Conservation (phyloP, 2,888 invertebrate species). For the Thecocarcelia acutangulata region DNA sequence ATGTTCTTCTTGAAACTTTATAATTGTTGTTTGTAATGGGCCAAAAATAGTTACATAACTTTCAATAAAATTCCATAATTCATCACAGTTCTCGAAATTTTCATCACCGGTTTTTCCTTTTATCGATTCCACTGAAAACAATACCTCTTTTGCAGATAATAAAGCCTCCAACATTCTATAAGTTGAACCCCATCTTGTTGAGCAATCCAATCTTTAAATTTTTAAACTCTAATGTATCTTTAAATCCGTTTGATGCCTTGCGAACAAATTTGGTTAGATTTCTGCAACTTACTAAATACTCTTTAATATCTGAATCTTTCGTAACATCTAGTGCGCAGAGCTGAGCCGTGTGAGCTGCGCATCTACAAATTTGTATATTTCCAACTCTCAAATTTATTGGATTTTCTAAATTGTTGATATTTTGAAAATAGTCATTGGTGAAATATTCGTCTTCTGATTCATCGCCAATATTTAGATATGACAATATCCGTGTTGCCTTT, state of each 20-base stretch:
- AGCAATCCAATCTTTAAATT: conserved; percentile 31
- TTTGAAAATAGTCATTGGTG: too few species aligned
- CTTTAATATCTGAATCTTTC: conserved; percentile 24
- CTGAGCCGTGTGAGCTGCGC: conserved; percentile 39
- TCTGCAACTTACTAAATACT: conserved; percentile 10
- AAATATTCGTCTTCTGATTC: conserved; percentile 3
- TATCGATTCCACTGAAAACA: conserved; percentile 16
- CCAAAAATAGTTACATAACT: conserved; percentile 6
- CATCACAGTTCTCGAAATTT: conserved; percentile 22
- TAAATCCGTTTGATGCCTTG: conserved; percentile 39
- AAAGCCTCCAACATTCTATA: conserved; percentile 37
- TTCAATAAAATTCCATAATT: conserved; percentile 34
- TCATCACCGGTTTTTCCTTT: conserved; percentile 24
- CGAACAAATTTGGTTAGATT: conserved; percentile 45
- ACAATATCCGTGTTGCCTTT: conserved; percentile 53
- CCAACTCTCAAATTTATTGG: conserved; percentile 4
- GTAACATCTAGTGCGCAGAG: conserved; percentile 44
- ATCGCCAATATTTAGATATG: conserved; percentile 13
- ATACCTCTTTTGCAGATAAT: conserved; percentile 26
- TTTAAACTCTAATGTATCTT: conserved; percentile 19
- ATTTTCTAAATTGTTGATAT: too few species aligned
- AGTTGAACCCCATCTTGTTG: conserved; percentile 44
- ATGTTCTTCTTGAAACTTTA: conserved; percentile 38
- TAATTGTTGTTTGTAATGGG: conserved; percentile 24
- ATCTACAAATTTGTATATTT: conserved; percentile 39